Conservation (phyloP, 1,140 invertebrate species). For the Drosophila varians region DNA sequence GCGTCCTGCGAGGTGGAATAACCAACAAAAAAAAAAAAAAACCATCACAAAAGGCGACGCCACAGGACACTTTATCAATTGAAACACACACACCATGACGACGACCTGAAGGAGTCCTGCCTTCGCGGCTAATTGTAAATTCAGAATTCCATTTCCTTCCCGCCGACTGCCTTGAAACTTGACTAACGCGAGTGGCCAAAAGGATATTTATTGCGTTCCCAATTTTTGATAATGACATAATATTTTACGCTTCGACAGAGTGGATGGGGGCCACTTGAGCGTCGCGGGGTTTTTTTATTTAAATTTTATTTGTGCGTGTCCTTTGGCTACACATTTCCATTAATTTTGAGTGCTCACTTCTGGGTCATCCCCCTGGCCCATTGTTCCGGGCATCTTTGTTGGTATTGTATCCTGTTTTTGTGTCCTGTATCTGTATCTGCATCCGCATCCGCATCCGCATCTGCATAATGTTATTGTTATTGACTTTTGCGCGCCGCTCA, state of each 20-base stretch:
- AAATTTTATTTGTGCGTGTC: constrained; percentile 62
- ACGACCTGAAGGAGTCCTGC: constrained; percentile 36
- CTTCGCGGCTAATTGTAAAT: constrained; percentile 75
- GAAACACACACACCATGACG: constrained; percentile 70
- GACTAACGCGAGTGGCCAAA: constrained; percentile 55
- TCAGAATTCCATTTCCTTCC: constrained; percentile 59
- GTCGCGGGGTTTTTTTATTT: constrained; percentile 63
- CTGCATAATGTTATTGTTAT: constrained; percentile 77
- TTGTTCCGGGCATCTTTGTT: too few species aligned
- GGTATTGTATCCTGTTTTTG: too few species aligned
- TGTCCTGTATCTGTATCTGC: constrained; percentile 32
- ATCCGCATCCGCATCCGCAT: constrained; percentile 62
- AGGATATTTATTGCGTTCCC: constrained; percentile 74
- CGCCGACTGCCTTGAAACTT: constrained; percentile 65
- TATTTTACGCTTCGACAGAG: constrained; percentile 80
- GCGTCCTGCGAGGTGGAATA: constrained; percentile 57
- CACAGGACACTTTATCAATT: constrained; percentile 79
- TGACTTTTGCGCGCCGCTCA: constrained; percentile 73
- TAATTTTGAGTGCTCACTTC: constrained; percentile 74
- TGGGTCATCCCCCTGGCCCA: too few species aligned
- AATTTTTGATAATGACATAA: constrained; percentile 77
- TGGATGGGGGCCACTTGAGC: constrained; percentile 36
- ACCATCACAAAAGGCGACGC: constrained; percentile 44
- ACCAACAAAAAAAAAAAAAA: constrained; percentile 24
- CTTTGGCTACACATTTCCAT: constrained; percentile 70